phyloP scores from a whole-genome alignment of 2,888 invertebrate species.

The Eumacrocentrus americanus region DNA sequence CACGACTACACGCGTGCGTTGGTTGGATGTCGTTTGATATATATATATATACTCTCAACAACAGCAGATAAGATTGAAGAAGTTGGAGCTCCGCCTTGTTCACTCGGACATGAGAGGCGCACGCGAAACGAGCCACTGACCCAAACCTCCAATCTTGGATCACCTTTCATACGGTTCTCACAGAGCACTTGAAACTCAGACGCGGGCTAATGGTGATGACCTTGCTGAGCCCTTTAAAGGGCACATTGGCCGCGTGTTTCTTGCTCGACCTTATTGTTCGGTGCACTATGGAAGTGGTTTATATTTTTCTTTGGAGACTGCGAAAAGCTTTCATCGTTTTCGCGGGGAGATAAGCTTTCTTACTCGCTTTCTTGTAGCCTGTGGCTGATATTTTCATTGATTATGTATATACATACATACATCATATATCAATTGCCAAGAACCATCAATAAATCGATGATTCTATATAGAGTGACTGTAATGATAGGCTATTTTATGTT shows the following conservation, averaged over 20 bases:
- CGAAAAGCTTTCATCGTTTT: background rate
- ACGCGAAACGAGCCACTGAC: slow-evolving; percentile 23
- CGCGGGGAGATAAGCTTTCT: background rate
- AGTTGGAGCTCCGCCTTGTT: background rate
- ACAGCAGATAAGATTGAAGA: background rate
- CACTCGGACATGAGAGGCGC: slow-evolving; percentile 7
- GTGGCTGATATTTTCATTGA: too few species aligned
- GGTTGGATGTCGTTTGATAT: too few species aligned
- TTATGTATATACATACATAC: too few species aligned
- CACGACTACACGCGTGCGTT: slow-evolving; percentile 23
- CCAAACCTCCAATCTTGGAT: slow-evolving; percentile 46
- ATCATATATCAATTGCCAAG: too few species aligned
- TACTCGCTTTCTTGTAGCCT: background rate
- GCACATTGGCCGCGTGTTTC: too few species aligned
- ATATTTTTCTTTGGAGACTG: background rate
- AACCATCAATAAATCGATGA: too few species aligned
- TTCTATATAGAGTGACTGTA: too few species aligned
- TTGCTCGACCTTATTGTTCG: too few species aligned
- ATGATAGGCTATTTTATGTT: too few species aligned
- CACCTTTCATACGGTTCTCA: slow-evolving; percentile 57
- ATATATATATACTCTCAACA: background rate
- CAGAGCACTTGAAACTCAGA: slow-evolving; percentile 34
- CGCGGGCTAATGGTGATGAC: too few species aligned
- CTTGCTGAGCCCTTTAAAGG: too few species aligned
- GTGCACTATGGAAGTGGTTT: background rate